A percentile compares a stretch with the other conserved stretches of the same genome.
Evolutionary conservation across 2,113 vertebrate species (phyloP).

Genomic region (Nycticryphes semicollaris): DNA sequence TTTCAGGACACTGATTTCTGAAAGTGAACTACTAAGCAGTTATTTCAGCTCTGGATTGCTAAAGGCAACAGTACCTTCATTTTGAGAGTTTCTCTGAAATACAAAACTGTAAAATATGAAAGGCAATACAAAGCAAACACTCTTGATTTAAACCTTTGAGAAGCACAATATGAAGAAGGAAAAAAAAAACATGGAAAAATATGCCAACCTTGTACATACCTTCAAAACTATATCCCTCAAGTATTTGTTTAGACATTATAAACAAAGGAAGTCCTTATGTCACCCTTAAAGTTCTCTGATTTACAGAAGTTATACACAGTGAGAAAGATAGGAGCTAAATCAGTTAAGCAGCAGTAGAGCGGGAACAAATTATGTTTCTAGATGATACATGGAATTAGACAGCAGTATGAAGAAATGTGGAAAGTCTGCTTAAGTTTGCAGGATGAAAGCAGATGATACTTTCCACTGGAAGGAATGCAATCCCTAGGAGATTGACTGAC

Average conservation of each 20-base stretch:
- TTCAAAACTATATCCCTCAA: slow-evolving; percentile 1
- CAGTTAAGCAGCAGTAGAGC: background rate
- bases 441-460: background rate
- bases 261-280: background rate
- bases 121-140: slow-evolving; percentile 15
- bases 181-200: background rate
- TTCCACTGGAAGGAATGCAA: background rate
- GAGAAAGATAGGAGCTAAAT: background rate
- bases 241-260: slow-evolving; percentile 9
- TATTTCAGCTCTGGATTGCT: background rate
- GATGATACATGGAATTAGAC: background rate
- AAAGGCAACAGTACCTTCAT: background rate
- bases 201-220: background rate
- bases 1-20: slow-evolving; percentile 15
- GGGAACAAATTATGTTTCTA: background rate
- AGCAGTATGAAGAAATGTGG: background rate
- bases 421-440: background rate
- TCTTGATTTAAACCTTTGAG: background rate
- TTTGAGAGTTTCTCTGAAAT: background rate
- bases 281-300: background rate
- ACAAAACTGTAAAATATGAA: background rate
- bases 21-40: slow-evolving; percentile 16
- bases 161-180: background rate
- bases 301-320: background rate
- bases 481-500: background rate